Conservation (phyloP, 1,140 invertebrate genomes). For the Drosophila pachea region DNA sequence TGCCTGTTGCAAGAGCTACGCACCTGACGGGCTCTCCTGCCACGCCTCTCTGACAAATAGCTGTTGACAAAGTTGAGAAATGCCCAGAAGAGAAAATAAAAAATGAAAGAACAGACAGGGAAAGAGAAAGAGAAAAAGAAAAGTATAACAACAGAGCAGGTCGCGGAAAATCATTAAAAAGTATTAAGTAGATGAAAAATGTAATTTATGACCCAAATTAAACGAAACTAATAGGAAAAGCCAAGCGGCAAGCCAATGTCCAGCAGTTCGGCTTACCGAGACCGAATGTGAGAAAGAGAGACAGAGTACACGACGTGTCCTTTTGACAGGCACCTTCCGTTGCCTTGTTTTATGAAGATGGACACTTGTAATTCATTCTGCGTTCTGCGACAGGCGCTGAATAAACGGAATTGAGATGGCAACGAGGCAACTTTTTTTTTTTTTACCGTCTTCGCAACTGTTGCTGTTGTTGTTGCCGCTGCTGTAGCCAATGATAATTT, state of each 20-base stretch:
- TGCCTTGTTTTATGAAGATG: conserved; percentile 74
- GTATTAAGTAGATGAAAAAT: conserved; percentile 69
- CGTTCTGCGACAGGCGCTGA: conserved; percentile 56
- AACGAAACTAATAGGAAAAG: conserved; percentile 74
- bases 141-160: conserved; percentile 8
- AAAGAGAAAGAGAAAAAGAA: conserved; percentile 6
- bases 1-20: conserved; percentile 14
- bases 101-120: neutral
- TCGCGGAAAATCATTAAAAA: conserved; percentile 68
- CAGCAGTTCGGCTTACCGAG: neutral
- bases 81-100: neutral
- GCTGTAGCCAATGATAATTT: conserved; percentile 51
- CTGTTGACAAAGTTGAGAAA: conserved; percentile 41
- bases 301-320: conserved; percentile 34
- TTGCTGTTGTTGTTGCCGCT: conserved; percentile 17
- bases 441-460: conserved; percentile 26
- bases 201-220: conserved; percentile 75
- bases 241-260: conserved; percentile 37
- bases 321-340: conserved; percentile 73
- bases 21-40: conserved; percentile 15
- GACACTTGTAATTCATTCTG: conserved; percentile 76
- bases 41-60: conserved; percentile 16
- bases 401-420: conserved; percentile 69
- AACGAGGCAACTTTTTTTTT: conserved; percentile 48
- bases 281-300: too few relatives aligned